Percentiles rank a stretch among this genome's conserved stretches.
These are phyloP conservation scores for Drosophila formosana DNA, from an alignment of 2,888 invertebrate species.

Conservation along the genomic window DNA sequence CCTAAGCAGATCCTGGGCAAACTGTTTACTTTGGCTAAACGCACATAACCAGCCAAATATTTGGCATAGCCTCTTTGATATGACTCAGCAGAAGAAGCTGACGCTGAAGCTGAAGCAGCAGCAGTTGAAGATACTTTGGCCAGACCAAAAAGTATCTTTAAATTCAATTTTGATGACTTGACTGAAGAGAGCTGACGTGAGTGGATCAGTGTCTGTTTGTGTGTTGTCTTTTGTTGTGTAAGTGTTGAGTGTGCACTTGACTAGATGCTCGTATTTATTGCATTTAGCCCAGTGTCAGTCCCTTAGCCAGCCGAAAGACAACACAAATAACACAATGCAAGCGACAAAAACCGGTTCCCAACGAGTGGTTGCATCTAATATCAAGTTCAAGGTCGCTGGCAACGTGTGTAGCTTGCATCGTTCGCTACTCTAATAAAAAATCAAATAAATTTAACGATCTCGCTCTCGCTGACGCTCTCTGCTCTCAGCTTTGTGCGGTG, in stretches of 20 bases:
- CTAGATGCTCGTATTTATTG: slow-evolving; percentile 34
- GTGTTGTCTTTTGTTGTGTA: slow-evolving; percentile 3
- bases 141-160: slow-evolving; percentile 55
- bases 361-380: slow-evolving; percentile 77
- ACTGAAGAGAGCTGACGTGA: slow-evolving; percentile 9
- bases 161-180: slow-evolving; percentile 70
- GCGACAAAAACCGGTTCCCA: slow-evolving; percentile 60
- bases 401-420: slow-evolving; percentile 62
- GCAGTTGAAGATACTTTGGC: slow-evolving; percentile 15
- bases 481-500: neutral
- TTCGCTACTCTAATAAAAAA: slow-evolving; percentile 58
- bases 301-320: slow-evolving; percentile 35
- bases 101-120: neutral
- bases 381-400: slow-evolving; percentile 81
- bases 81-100: slow-evolving; percentile 55
- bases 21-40: slow-evolving; percentile 68
- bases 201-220: slow-evolving; percentile 7
- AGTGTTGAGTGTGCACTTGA: slow-evolving; percentile 37
- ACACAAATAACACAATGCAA: slow-evolving; percentile 5
- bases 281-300: slow-evolving; percentile 38
- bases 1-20: slow-evolving; percentile 56
- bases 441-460: slow-evolving; percentile 38
- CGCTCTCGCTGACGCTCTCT: neutral
- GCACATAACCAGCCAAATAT: slow-evolving; percentile 71
- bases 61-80: slow-evolving; percentile 61